These are phyloP conservation scores for Picus viridis DNA, from an alignment of 2,797 vertebrate species.

Conservation along the genomic window DNA sequence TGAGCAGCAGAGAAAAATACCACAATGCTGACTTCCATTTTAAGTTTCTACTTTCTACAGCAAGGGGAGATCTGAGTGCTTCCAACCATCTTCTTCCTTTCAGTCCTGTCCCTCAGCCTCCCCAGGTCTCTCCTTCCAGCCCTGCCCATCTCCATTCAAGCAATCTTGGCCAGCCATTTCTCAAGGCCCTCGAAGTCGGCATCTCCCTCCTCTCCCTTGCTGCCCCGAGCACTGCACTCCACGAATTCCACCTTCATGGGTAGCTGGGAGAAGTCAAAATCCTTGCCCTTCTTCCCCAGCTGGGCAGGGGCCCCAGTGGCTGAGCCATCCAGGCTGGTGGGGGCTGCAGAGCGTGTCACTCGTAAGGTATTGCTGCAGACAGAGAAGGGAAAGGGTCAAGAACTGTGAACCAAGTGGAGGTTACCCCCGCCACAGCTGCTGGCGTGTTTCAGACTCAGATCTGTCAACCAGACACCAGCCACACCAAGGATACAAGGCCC, in stretches of 20 bases:
- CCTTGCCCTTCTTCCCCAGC: constrained; percentile 94
- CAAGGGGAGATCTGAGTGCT: not conserved
- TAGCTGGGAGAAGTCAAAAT: constrained; percentile 95
- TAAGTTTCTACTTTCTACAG: constrained; percentile 31
- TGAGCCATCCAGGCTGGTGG: constrained; percentile 89
- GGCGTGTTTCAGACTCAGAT: not conserved
- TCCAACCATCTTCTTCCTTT: not conserved
- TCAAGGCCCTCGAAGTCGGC: constrained; percentile 86
- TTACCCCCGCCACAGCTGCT: not conserved
- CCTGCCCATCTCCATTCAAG: constrained; percentile 27
- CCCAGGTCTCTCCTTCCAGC: not conserved
- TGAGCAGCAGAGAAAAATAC: not conserved
- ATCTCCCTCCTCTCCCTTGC: constrained; percentile 81
- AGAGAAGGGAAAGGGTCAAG: constrained; percentile 8
- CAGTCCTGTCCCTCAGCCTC: not conserved
- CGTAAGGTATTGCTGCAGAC: constrained; percentile 90
- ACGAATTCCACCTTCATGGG: constrained; percentile 92
- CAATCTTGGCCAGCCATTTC: constrained; percentile 88
- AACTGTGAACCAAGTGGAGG: accelerated
- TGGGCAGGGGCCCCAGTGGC: constrained; percentile 75
- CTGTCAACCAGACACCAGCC: not conserved
- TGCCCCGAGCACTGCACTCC: constrained; percentile 91
- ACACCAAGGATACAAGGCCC: not conserved
- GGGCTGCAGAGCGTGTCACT: constrained; percentile 91
- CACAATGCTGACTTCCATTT: not conserved